These are phyloP conservation scores for Catocala nupta DNA, from an alignment of 2,888 invertebrate species.

Conservation along the genomic window DNA sequence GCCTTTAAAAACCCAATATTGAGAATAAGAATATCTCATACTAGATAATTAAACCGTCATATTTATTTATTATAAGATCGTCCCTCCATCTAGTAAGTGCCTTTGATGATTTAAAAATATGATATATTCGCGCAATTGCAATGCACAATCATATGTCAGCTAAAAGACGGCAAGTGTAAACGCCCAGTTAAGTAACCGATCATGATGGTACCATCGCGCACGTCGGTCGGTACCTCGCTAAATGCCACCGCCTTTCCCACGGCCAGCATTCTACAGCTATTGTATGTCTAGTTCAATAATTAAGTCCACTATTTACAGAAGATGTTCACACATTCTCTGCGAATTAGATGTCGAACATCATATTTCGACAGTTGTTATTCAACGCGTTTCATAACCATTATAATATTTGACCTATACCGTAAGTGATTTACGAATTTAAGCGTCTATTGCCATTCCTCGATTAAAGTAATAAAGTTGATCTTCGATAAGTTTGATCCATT, in stretches of 20 bases:
- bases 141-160: neutral
- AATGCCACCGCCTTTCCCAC: conserved; percentile 78
- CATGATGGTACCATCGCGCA: conserved; percentile 56
- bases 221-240: conserved; percentile 43
- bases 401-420: conserved; percentile 4
- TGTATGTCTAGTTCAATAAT: conserved; percentile 75
- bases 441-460: neutral
- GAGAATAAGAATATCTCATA: too few species aligned
- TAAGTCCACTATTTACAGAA: conserved; percentile 60
- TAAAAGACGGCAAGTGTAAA: conserved; percentile 5
- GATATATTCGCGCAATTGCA: neutral
- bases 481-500: neutral
- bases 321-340: conserved; percentile 33
- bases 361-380: conserved; percentile 16
- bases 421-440: neutral
- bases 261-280: conserved; percentile 65
- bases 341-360: conserved; percentile 5
- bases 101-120: neutral
- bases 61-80: neutral
- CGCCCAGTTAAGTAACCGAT: conserved; percentile 63
- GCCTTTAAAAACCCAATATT: too few species aligned
- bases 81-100: neutral
- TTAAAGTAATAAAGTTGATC: neutral
- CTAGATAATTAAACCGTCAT: too few species aligned
- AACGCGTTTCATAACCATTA: conserved; percentile 11